Base-by-base conservation (phyloP, 1,140 invertebrate genomes). In the Bombus waltoni region DNA sequence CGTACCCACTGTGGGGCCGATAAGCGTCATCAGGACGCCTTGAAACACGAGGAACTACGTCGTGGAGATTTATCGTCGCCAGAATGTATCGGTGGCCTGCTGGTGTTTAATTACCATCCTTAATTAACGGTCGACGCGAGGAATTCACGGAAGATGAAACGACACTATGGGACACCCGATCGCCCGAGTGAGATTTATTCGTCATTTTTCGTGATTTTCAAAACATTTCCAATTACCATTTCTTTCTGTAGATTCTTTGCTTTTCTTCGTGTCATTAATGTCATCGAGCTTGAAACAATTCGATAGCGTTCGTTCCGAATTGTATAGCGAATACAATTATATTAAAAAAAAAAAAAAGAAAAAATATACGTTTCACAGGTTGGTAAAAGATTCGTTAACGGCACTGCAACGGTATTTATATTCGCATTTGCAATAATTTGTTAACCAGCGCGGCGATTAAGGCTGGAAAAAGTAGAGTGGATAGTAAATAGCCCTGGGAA, bases 1-100 rank as follows among this genome's bases (percentile, higher is more conserved):
- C 8, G 44, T 25, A 59, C 42, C 53, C n/a, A 57, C 28, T 32
- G 38, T 25, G 42, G 3, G 18, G 11, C 47, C 66, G 88, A 88
- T 70, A 70, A 89, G 83, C 74, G 79, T 59, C 71, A 38, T 2
- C n/a, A 9, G 35, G 35, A 57, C 73, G 47, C 22, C 73, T 62
- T 18, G 32, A 13, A 88, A 68, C 70, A 73, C 22, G 38, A 66
- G 32, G 70, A 40, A 73, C 44, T 25, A 38, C 13, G 62, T 8
- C 53, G 28, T 6, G 35, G 44, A 87, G 88, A 89, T 89, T 87
- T 89, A 89, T 89, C 85, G 88, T 5, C 38, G 79, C 32, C 75
- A n/a, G 38, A 62, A 68, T 66, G 66, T 42, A 71, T 79, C 53
- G 15, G 38, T 32, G 6, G 25, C 25, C 32, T 28, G n/a, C 28